Evolutionary conservation across 2,888 invertebrate genomes (phyloP).

Genomic region (Psococerastis gibbosa): DNA sequence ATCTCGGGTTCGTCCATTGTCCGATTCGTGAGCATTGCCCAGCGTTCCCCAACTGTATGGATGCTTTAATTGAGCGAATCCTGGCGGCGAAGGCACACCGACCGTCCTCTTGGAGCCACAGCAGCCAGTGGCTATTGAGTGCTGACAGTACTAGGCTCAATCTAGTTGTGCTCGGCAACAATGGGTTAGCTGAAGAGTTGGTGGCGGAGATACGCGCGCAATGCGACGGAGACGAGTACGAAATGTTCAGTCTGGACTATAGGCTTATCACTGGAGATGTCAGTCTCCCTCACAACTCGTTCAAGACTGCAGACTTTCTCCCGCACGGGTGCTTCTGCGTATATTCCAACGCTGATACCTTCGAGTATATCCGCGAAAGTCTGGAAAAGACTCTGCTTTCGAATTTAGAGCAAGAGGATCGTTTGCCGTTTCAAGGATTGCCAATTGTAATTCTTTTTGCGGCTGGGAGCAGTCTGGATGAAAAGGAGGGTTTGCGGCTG

Average conservation of each 20-base stretch:
- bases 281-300: conserved; percentile 56
- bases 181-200: conserved; percentile 71
- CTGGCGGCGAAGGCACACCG: conserved; percentile 46
- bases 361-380: conserved; percentile 80
- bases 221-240: conserved; percentile 73
- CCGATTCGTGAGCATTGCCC: conserved; percentile 90
- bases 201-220: conserved; percentile 69
- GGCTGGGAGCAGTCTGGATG: conserved; percentile 62
- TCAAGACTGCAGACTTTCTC: conserved; percentile 66
- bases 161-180: conserved; percentile 71
- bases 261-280: conserved; percentile 76
- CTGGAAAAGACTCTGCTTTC: conserved; percentile 78
- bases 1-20: conserved; percentile 87
- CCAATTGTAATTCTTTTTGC: conserved; percentile 84
- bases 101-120: conserved; percentile 42
- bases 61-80: conserved; percentile 52
- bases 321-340: conserved; percentile 80
- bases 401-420: conserved; percentile 78
- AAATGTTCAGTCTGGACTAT: conserved; percentile 64
- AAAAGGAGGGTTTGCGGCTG: conserved; percentile 66
- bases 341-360: conserved; percentile 77
- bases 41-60: conserved; percentile 66
- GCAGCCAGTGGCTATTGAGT: conserved; percentile 42
- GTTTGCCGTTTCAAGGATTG: conserved; percentile 63
- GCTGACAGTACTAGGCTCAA: conserved; percentile 58